phyloP scores from a whole-genome alignment of 1,140 invertebrate genomes.

The Calycopis cecrops region DNA sequence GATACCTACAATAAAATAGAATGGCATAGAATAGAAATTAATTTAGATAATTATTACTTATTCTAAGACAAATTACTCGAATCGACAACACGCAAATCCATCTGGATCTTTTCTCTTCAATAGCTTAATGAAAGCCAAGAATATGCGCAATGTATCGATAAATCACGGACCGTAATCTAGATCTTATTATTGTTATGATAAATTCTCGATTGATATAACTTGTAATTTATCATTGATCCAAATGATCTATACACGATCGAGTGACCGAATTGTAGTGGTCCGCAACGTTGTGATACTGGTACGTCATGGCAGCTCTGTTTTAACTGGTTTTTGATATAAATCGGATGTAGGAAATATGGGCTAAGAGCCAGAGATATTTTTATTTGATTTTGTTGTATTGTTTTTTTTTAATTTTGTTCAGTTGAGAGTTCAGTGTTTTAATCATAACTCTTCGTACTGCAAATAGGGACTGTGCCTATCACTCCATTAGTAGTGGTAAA shows the following conservation, averaged over 20 bases:
- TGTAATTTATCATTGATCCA: slow-evolving; percentile 65
- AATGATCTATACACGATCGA: slow-evolving; percentile 57
- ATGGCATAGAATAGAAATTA: no score
- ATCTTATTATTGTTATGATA: slow-evolving; percentile 40
- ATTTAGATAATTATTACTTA: no score
- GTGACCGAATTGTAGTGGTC: slow-evolving; percentile 40
- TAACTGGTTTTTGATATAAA: slow-evolving; percentile 45
- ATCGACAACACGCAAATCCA: no score
- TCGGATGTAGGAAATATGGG: slow-evolving; percentile 21
- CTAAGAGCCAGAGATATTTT: neutral
- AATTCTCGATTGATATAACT: slow-evolving; percentile 63
- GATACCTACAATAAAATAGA: no score
- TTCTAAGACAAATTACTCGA: no score
- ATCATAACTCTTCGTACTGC: no score
- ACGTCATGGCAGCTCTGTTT: slow-evolving; percentile 20
- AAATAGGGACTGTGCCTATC: no score
- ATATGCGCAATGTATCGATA: slow-evolving; percentile 6
- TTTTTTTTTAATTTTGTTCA: no score
- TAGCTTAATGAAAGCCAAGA: neutral
- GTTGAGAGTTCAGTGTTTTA: no score
- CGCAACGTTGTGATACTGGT: slow-evolving; percentile 14
- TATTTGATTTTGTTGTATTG: no score
- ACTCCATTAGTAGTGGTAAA: no score
- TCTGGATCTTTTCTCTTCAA: neutral
- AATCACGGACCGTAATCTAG: slow-evolving; percentile 6